Evolutionary conservation across 2,113 vertebrate genomes (phyloP).

Genomic region (Phalacrocorax brasilianus): DNA sequence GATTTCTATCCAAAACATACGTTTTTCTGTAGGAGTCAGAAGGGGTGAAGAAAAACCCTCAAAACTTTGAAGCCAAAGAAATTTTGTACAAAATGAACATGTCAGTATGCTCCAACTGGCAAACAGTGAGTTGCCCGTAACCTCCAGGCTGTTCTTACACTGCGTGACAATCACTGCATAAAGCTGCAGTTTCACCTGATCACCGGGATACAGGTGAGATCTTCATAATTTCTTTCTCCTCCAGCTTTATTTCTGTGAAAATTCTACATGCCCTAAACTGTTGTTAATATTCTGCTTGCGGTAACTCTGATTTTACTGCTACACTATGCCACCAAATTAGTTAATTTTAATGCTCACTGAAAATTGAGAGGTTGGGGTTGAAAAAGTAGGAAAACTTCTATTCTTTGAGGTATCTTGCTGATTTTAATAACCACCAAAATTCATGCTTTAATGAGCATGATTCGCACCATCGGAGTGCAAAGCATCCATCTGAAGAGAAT

Average conservation of each 20-base stretch:
- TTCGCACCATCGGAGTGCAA: neutral
- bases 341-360: neutral
- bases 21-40: neutral
- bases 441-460: neutral
- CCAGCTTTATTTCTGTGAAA: neutral
- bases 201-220: neutral
- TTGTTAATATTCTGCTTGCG: neutral
- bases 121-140: neutral
- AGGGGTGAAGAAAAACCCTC: neutral
- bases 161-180: neutral
- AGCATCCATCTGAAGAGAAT: neutral
- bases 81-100: neutral
- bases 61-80: neutral
- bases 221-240: neutral
- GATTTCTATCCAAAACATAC: neutral
- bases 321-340: neutral
- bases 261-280: neutral
- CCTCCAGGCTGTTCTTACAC: neutral
- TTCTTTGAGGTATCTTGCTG: neutral
- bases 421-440: neutral
- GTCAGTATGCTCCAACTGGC: neutral
- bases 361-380: neutral
- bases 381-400: neutral
- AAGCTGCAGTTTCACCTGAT: neutral
- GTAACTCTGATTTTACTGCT: neutral